A percentile compares a stretch with the other conserved stretches of the same genome.
phyloP scores from a whole-genome alignment of 2,113 vertebrate genomes.

The cattle (Bos taurus) region DNA sequence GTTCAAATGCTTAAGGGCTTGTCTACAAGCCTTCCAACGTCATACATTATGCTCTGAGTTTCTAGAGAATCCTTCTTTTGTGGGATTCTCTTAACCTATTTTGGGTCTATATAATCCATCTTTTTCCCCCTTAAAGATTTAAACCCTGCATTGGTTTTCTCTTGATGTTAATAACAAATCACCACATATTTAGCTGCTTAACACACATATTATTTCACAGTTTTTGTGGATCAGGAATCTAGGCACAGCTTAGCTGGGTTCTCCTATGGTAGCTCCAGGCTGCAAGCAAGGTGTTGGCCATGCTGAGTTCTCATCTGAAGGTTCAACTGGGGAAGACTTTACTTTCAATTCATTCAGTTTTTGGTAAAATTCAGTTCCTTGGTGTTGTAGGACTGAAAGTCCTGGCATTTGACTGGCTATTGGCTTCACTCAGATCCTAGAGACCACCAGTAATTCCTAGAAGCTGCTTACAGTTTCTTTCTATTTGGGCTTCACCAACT shows the following conservation, averaged over 20 bases:
- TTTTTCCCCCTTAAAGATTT: neutral
- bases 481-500: neutral
- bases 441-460: neutral
- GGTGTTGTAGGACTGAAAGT: neutral
- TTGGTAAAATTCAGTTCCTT: neutral
- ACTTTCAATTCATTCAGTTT: neutral
- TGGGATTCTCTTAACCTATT: neutral
- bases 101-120: neutral
- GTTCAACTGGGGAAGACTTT: neutral
- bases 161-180: neutral
- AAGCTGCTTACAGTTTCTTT: neutral
- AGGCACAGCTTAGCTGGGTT: neutral
- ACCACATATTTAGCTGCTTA: neutral
- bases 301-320: neutral
- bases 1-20: neutral
- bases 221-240: neutral
- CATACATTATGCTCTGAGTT: neutral
- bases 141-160: neutral
- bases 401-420: neutral
- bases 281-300: neutral
- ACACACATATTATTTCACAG: neutral
- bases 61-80: neutral
- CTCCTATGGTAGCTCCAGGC: neutral
- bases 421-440: neutral
- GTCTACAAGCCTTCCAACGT: neutral